Evolutionary conservation across 2,797 vertebrate genomes (phyloP).

Genomic region (Betta splendens): DNA sequence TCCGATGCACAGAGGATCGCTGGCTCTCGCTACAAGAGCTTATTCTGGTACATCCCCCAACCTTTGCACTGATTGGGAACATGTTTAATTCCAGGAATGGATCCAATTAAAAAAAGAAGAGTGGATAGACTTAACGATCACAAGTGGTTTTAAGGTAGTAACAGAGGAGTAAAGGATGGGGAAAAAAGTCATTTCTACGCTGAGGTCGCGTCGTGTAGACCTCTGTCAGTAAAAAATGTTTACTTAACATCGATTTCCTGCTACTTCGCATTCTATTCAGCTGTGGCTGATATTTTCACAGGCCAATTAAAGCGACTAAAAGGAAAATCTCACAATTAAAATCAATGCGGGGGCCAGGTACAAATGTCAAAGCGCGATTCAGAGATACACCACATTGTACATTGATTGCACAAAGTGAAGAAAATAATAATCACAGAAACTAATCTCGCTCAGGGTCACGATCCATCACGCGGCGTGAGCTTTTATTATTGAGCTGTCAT

Average conservation of each 20-base stretch:
- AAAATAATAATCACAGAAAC: slow-evolving; percentile 34
- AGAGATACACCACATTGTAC: slow-evolving; percentile 9
- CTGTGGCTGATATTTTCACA: slow-evolving; percentile 45
- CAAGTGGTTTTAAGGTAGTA: background rate
- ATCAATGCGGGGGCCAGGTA: slow-evolving; percentile 42
- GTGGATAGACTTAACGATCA: background rate
- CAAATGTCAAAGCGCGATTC: slow-evolving; percentile 57
- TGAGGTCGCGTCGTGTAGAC: slow-evolving; percentile 16
- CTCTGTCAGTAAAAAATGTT: slow-evolving; percentile 27
- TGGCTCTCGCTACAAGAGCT: slow-evolving; percentile 8
- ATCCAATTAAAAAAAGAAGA: background rate
- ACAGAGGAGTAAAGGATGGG: slow-evolving; percentile 1
- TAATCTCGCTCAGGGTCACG: slow-evolving; percentile 19
- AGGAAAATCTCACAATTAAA: slow-evolving; percentile 42
- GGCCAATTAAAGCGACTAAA: slow-evolving; percentile 58
- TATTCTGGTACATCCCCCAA: slow-evolving; percentile 2
- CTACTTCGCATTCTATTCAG: slow-evolving; percentile 27
- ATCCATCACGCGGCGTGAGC: slow-evolving; percentile 1
- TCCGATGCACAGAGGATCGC: slow-evolving; percentile 32
- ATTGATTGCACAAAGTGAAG: slow-evolving; percentile 29
- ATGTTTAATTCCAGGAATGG: slow-evolving; percentile 10
- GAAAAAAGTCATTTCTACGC: background rate
- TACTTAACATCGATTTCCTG: slow-evolving; percentile 60
- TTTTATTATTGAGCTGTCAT: slow-evolving; percentile 27
- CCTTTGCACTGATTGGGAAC: background rate